These are phyloP conservation scores for Isaurus tuberculatus DNA, from an alignment of 92 coral and sea anemone genomes.

Conservation along the genomic window DNA sequence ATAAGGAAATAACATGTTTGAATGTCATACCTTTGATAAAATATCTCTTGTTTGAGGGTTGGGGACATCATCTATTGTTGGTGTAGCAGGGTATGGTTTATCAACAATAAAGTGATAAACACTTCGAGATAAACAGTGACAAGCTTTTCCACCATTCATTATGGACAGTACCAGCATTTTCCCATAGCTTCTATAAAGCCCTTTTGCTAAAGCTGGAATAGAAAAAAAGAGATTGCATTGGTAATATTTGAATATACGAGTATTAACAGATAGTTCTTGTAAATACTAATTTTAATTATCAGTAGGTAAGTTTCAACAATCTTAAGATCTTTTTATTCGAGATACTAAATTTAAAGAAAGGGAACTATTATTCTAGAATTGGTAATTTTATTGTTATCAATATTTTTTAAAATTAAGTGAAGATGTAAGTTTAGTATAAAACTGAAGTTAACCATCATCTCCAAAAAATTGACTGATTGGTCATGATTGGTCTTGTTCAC, in stretches of 20 bases:
- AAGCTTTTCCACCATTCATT: conserved; percentile 64
- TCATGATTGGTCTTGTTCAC: conserved; percentile 6
- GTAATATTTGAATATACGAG: background rate
- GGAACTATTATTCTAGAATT: conserved; percentile 1
- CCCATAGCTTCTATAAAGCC: conserved; percentile 47
- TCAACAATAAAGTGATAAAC: conserved; percentile 49
- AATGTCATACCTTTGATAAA: background rate
- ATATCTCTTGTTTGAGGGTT: background rate
- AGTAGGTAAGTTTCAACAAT: background rate
- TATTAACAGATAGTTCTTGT: too few relatives aligned
- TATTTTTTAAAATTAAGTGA: background rate
- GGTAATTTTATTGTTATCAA: background rate
- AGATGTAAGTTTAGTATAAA: background rate
- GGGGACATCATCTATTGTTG: conserved; percentile 16
- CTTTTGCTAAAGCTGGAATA: conserved; percentile 42
- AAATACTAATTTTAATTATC: background rate
- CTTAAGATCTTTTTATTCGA: conserved; percentile 1
- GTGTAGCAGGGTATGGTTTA: background rate
- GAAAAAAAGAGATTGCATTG: background rate
- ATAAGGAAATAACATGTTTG: background rate
- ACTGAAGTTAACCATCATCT: background rate
- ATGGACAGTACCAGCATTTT: conserved; percentile 60
- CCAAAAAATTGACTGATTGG: conserved; percentile 6
- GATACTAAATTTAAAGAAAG: conserved; percentile 2
- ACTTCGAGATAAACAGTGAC: conserved; percentile 48